These are phyloP conservation scores for Micromesistius poutassou DNA, from an alignment of 2,797 vertebrate species.

Conservation along the genomic window DNA sequence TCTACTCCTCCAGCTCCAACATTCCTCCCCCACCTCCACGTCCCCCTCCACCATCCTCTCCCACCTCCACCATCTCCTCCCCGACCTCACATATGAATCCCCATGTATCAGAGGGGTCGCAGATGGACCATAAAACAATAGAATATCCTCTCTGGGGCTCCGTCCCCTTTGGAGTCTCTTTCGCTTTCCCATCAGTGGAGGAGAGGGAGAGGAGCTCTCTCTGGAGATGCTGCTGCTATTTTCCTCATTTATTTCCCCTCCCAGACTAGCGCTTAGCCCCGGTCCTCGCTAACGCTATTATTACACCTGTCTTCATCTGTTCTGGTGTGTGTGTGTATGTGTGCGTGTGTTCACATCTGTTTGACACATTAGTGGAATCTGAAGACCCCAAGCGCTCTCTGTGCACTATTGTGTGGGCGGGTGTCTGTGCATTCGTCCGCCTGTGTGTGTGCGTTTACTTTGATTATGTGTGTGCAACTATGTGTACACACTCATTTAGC, in stretches of 20 bases:
- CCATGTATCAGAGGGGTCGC: background rate
- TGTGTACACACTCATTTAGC: background rate
- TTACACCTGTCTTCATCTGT: background rate
- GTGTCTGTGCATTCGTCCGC: background rate
- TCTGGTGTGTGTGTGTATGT: background rate
- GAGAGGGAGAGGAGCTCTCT: background rate
- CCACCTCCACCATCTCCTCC: background rate
- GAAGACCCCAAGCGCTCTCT: background rate
- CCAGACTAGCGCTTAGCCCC: background rate
- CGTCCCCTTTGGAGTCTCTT: background rate
- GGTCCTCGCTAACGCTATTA: background rate
- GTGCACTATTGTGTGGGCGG: background rate
- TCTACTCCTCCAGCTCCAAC: too few relatives aligned
- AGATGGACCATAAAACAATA: background rate
- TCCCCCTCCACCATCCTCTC: background rate
- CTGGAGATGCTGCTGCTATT: background rate
- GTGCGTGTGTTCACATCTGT: conserved; percentile 3
- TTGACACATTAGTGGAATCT: background rate
- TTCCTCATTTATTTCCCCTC: background rate
- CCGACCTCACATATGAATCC: background rate
- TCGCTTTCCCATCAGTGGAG: background rate
- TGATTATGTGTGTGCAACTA: background rate
- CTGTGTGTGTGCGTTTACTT: conserved; percentile 5
- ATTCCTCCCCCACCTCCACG: too few relatives aligned
- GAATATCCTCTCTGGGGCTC: background rate